Percentiles rank a stretch among this genome's conserved stretches.
phyloP scores from a whole-genome alignment of 2,888 invertebrate genomes.

The Dendrolimus pini region DNA sequence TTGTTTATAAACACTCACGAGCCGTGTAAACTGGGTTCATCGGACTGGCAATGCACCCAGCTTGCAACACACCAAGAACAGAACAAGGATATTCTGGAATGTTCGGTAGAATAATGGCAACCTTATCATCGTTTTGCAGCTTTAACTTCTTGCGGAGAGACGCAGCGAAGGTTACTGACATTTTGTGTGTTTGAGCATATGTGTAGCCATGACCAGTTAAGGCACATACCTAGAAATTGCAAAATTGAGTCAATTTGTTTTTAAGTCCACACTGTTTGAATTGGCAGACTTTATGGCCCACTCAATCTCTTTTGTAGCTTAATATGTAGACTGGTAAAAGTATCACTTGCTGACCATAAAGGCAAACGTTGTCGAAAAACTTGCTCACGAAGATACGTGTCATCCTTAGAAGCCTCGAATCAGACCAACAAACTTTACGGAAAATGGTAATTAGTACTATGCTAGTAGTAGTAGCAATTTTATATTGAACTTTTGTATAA shows the following conservation, averaged over 20 bases:
- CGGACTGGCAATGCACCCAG: conserved; percentile 81
- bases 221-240: conserved; percentile 79
- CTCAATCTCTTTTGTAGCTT: too few species aligned
- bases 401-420: too few species aligned
- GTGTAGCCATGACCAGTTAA: conserved; percentile 84
- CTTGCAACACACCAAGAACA: conserved; percentile 80
- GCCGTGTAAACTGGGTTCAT: conserved; percentile 79
- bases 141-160: conserved; percentile 80
- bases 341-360: too few species aligned
- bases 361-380: too few species aligned
- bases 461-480: too few species aligned
- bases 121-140: conserved; percentile 78
- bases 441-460: too few species aligned
- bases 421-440: too few species aligned
- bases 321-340: too few species aligned
- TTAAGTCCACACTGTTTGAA: too few species aligned
- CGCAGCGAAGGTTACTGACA: conserved; percentile 78
- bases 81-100: conserved; percentile 83
- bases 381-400: too few species aligned
- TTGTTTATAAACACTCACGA: conserved; percentile 28
- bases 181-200: conserved; percentile 79
- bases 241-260: background rate
- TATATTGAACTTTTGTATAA: too few species aligned
- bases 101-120: conserved; percentile 85
- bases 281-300: too few species aligned